Base-by-base conservation (phyloP, 2,113 vertebrate species). In the Genyomyrus donnyi region DNA sequence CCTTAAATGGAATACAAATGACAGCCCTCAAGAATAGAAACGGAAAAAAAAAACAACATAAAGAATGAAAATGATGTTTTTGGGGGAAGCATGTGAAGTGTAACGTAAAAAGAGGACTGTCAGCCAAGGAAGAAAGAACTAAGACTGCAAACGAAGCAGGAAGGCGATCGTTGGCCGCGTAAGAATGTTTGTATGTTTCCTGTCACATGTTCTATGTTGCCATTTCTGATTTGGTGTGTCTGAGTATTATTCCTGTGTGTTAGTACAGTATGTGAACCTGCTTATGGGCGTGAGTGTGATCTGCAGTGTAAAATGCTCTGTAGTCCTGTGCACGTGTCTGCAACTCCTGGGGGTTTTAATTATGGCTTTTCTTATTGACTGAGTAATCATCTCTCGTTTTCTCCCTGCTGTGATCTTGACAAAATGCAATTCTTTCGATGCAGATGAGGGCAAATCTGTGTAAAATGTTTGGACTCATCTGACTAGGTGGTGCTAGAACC, bases 81-180 rank as follows among this genome's bases (percentile, higher is more conserved):
- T 92, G 89, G 58, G 90, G 88, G 80, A 90, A 46, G 53, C 58
- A 84, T 90, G 89, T 80, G 89, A 91, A 92, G 86, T 91, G 70
- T 91, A 91, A 94, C 89, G 91, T 93, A 93, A 92, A 90, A 90
- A 93, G 93, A 91, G 93, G 94, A 94, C 90, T 92, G 91, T 95
- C 94, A 91, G 90, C 93, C 91, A 87, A 94, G 92, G 94, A 94
- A 93, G 94, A 90, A 92, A 93, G 85, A 93, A 87, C 90, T 90
- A 91, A 93, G 90, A 91, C 91, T 88, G 90, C 92, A 91, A 90
- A 66, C 80, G 88, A 90, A 93, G 89, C 89, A 93, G 92, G 93
- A 95, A 93, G 92, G 93, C 93, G 93, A 93, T 93, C 92, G 94
- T 93, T 94, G 94, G 93, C 92, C 94, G 96, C 95, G 95, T 96